Percentiles rank a stretch among this genome's conserved stretches.
Conservation (phyloP, 2,888 invertebrate species). For the Arge pagana region DNA sequence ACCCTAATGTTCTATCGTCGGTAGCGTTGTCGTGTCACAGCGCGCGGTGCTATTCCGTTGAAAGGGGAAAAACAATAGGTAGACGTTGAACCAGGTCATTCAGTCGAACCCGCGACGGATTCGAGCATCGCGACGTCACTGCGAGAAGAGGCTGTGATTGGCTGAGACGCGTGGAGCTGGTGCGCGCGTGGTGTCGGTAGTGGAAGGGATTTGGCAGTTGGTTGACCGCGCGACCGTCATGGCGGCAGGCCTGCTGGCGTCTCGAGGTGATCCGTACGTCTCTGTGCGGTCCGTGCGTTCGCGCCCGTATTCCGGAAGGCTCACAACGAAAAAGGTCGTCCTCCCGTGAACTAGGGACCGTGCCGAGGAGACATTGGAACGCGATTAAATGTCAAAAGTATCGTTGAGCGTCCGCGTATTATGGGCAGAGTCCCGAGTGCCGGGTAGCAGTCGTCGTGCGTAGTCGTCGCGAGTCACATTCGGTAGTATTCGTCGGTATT, state of each 20-base stretch:
- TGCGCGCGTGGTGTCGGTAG: conserved; percentile 1
- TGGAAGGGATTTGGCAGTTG: conserved; percentile 22
- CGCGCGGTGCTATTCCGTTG: too few species aligned
- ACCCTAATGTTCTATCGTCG: too few species aligned
- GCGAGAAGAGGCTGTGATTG: background rate
- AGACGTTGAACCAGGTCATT: too few species aligned
- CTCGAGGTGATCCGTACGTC: conserved; percentile 37
- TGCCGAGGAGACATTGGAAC: conserved; percentile 9
- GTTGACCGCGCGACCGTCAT: conserved; percentile 30
- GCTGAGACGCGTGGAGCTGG: conserved; percentile 3
- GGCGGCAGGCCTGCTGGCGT: conserved; percentile 41
- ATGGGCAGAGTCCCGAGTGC: too few species aligned
- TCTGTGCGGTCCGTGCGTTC: conserved; percentile 28
- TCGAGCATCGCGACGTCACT: conserved; percentile 12
- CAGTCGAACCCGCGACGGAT: too few species aligned
- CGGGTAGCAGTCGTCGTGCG: too few species aligned
- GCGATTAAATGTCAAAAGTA: background rate
- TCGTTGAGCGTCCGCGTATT: background rate
- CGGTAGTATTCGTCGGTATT: too few species aligned
- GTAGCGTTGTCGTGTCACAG: too few species aligned
- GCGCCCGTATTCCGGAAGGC: conserved; percentile 45
- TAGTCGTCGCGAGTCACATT: too few species aligned
- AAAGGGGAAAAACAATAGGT: too few species aligned
- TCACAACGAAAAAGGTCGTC: conserved; percentile 45
- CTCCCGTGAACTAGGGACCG: too few species aligned